Conservation (phyloP, 1,140 invertebrate genomes). For the Maconellicoccus hirsutus region DNA sequence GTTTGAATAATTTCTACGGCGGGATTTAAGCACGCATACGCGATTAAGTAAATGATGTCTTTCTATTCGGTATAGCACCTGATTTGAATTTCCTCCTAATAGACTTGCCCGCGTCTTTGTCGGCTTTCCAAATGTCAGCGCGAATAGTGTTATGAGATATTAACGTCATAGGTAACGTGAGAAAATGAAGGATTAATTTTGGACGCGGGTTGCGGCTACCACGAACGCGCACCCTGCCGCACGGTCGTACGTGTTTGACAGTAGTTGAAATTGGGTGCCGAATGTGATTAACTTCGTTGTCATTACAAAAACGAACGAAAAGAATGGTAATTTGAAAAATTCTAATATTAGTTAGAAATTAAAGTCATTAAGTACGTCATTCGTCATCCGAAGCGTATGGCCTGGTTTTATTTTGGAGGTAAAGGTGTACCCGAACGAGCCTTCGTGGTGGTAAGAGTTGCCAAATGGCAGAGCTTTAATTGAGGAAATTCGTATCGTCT, state of each 20-base stretch:
- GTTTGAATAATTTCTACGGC: too few relatives aligned
- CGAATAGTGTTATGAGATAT: conserved; percentile 20
- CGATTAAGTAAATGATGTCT: neutral
- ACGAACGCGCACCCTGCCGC: too few relatives aligned
- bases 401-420: neutral
- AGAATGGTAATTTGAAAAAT: conserved; percentile 17
- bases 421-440: neutral
- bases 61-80: neutral
- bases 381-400: neutral
- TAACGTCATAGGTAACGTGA: conserved; percentile 1
- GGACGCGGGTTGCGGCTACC: too few relatives aligned
- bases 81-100: conserved; percentile 12
- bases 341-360: conserved; percentile 22
- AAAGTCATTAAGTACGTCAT: conserved; percentile 17
- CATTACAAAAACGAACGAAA: neutral
- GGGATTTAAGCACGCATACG: too few relatives aligned
- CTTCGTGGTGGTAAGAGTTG: too few relatives aligned
- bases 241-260: neutral
- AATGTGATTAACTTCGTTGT: conserved; percentile 19
- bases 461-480: too few relatives aligned
- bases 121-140: conserved; percentile 18
- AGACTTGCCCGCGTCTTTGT: neutral
- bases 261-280: conserved; percentile 18
- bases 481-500: too few relatives aligned
- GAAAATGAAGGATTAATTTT: conserved; percentile 20